These are phyloP conservation scores for Rousettus leschenaultii DNA, from an alignment of 2,113 vertebrate genomes.

Conservation along the genomic window DNA sequence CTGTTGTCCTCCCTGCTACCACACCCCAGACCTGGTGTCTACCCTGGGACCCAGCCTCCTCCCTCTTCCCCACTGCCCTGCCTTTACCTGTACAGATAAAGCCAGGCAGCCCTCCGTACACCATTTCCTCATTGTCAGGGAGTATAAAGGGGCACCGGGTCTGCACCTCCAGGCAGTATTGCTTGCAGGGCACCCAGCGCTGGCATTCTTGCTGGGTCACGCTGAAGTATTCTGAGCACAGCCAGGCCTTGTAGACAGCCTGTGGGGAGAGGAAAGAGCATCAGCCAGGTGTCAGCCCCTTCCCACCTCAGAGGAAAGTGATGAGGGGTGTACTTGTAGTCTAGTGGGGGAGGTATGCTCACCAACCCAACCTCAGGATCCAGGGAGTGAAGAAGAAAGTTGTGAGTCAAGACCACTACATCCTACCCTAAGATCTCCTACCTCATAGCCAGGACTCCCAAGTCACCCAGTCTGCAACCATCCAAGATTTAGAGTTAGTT, in stretches of 20 bases:
- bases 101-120: conserved; percentile 89
- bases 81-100: conserved; percentile 88
- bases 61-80: conserved; percentile 3
- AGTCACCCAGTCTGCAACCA: neutral
- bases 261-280: conserved; percentile 55
- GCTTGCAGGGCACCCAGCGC: conserved; percentile 88
- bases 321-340: neutral
- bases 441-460: neutral
- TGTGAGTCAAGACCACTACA: neutral
- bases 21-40: neutral
- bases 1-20: neutral
- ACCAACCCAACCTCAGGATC: neutral
- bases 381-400: neutral
- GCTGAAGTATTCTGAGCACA: conserved; percentile 89
- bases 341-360: neutral
- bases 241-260: conserved; percentile 90
- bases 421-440: neutral
- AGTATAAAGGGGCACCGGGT: conserved; percentile 89
- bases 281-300: conserved; percentile 37
- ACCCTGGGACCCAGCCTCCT: neutral
- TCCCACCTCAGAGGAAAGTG: neutral
- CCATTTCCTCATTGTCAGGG: conserved; percentile 88
- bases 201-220: conserved; percentile 88
- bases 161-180: conserved; percentile 91
- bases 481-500: conserved; percentile 17